These are phyloP conservation scores for Ochropacha duplaris DNA, from an alignment of 2,888 invertebrate species.

Conservation along the genomic window DNA sequence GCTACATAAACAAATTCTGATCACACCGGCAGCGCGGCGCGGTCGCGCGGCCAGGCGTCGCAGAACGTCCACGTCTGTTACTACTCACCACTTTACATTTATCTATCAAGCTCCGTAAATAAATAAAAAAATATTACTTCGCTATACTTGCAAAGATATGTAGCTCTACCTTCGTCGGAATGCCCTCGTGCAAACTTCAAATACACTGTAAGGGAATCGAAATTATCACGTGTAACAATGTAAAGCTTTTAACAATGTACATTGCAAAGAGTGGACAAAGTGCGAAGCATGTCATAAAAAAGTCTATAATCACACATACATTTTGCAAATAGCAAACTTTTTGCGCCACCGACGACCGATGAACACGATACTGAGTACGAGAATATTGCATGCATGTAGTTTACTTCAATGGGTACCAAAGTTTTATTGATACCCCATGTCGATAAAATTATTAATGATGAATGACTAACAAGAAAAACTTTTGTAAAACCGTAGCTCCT, in stretches of 20 bases:
- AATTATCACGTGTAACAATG: too few species aligned
- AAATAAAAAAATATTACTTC: too few species aligned
- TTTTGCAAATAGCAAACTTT: neutral
- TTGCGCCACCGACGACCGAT: neutral
- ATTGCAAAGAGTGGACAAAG: conserved; percentile 16
- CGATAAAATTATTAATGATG: neutral
- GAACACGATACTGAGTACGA: neutral
- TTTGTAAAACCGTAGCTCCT: neutral
- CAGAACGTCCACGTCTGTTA: conserved; percentile 19
- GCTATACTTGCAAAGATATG: too few species aligned
- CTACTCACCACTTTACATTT: conserved; percentile 32
- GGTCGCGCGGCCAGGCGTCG: conserved; percentile 35
- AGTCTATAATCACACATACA: neutral
- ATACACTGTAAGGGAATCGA: conserved; percentile 26
- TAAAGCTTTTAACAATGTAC: conserved; percentile 36
- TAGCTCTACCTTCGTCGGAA: too few species aligned
- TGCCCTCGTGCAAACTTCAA: conserved; percentile 47
- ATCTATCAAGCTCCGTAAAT: conserved; percentile 21
- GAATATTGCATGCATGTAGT: neutral
- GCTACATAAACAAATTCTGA: conserved; percentile 75
- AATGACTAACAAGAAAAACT: neutral
- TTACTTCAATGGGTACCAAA: neutral
- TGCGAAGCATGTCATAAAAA: conserved; percentile 10
- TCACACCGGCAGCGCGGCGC: conserved; percentile 60
- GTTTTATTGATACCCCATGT: neutral